These are phyloP conservation scores for Pantelozetes paolii DNA, from an alignment of 2,888 invertebrate species.

Conservation along the genomic window DNA sequence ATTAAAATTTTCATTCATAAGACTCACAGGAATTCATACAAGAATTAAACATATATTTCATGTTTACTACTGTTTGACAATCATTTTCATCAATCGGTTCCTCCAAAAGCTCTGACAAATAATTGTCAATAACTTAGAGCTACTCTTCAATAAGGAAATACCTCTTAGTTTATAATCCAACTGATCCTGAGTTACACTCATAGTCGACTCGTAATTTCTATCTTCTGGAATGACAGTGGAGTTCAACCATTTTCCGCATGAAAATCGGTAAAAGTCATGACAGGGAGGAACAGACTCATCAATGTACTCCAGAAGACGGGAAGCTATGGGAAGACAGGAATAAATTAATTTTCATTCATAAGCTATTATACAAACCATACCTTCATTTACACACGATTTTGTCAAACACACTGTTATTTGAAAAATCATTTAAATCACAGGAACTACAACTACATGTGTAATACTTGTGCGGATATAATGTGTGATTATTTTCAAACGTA, in stretches of 20 bases:
- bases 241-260: slow-evolving; percentile 2
- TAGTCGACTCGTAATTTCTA: not conserved
- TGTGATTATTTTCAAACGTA: no score
- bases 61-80: not conserved
- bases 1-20: no score
- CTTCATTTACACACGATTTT: not conserved
- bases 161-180: not conserved
- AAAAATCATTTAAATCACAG: no score
- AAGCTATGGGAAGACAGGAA: slow-evolving; percentile 8
- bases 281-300: slow-evolving; percentile 13
- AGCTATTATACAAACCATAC: not conserved
- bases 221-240: not conserved
- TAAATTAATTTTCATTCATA: not conserved
- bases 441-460: no score
- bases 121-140: not conserved
- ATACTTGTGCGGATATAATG: no score
- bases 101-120: not conserved
- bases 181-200: not conserved
- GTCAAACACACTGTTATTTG: not conserved
- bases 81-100: not conserved
- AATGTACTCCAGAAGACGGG: not conserved
- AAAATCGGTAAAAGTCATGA: slow-evolving; percentile 9
- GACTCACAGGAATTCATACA: slow-evolving; percentile 16
- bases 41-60: slow-evolving; percentile 15
- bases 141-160: not conserved